Percentiles rank a stretch among this genome's conserved stretches.
phyloP scores from a whole-genome alignment of 2,888 invertebrate species.

The Mesorhabditis sp. region DNA sequence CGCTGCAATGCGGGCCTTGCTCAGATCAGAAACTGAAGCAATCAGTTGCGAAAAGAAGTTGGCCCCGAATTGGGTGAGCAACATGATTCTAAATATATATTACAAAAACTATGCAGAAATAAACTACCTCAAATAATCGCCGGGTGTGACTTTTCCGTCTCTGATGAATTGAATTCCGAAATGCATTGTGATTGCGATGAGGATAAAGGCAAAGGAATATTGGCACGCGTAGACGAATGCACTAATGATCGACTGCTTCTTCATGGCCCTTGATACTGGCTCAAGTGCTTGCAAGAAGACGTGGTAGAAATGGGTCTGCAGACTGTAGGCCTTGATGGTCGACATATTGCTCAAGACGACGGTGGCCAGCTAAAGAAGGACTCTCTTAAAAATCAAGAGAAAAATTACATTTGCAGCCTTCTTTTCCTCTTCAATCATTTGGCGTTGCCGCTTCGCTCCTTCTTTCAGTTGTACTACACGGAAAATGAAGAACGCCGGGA shows the following conservation, averaged over 20 bases:
- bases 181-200: constrained; percentile 49
- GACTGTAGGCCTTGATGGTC: constrained; percentile 54
- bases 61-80: constrained; percentile 55
- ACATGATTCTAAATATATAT: constrained; percentile 42
- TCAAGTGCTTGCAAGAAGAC: constrained; percentile 47
- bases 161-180: constrained; percentile 52
- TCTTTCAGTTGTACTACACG: constrained; percentile 42
- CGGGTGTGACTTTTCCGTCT: constrained; percentile 48
- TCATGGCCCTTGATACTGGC: constrained; percentile 53
- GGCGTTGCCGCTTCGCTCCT: constrained; percentile 43
- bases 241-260: constrained; percentile 45
- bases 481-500: constrained; percentile 53
- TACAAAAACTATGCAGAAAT: not conserved
- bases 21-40: constrained; percentile 48
- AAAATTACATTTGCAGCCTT: constrained; percentile 41
- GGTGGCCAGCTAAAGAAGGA: constrained; percentile 25
- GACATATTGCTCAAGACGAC: constrained; percentile 53
- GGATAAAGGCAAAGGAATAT: constrained; percentile 51
- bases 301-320: constrained; percentile 49
- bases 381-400: no score
- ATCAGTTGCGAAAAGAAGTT: constrained; percentile 54
- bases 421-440: constrained; percentile 55
- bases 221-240: constrained; percentile 55
- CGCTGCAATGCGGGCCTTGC: constrained; percentile 42
- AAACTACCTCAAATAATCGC: constrained; percentile 47